Evolutionary conservation across 2,888 invertebrate species (phyloP).

Genomic region (Nematopogon swammerdamellus): DNA sequence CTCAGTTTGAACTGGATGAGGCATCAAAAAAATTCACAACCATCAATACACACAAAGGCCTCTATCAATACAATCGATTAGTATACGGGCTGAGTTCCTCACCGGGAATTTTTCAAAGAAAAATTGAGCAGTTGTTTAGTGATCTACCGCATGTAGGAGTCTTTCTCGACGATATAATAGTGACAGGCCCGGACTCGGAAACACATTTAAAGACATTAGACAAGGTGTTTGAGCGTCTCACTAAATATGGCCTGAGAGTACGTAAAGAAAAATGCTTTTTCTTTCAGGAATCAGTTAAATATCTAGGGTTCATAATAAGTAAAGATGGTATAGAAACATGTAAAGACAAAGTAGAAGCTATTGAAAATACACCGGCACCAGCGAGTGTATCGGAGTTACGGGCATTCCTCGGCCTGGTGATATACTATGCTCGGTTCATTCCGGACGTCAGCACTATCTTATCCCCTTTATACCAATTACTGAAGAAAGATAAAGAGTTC

Average conservation of each 20-base stretch:
- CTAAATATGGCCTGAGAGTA: neutral
- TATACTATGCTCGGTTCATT: neutral
- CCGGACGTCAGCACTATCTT: neutral
- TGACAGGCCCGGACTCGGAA: neutral
- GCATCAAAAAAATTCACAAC: slow-evolving; percentile 8
- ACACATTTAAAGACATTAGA: neutral
- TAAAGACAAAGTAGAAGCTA: neutral
- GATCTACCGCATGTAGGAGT: neutral
- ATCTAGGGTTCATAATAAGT: neutral
- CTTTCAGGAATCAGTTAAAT: neutral
- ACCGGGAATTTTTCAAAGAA: slow-evolving; percentile 11
- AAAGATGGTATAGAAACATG: neutral
- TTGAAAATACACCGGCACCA: neutral
- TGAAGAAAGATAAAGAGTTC: neutral
- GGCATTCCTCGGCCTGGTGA: neutral
- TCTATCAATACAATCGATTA: slow-evolving; percentile 13
- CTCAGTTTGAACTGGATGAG: slow-evolving; percentile 8
- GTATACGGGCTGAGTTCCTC: slow-evolving; percentile 12
- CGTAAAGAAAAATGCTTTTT: neutral
- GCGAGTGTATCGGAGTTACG: neutral
- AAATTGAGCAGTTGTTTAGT: neutral
- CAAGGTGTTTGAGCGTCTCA: neutral
- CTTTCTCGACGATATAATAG: neutral
- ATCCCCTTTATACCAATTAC: neutral
- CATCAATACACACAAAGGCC: slow-evolving; percentile 13